phyloP scores from a whole-genome alignment of 2,797 vertebrate genomes.

The Limnodromus scolopaceus region DNA sequence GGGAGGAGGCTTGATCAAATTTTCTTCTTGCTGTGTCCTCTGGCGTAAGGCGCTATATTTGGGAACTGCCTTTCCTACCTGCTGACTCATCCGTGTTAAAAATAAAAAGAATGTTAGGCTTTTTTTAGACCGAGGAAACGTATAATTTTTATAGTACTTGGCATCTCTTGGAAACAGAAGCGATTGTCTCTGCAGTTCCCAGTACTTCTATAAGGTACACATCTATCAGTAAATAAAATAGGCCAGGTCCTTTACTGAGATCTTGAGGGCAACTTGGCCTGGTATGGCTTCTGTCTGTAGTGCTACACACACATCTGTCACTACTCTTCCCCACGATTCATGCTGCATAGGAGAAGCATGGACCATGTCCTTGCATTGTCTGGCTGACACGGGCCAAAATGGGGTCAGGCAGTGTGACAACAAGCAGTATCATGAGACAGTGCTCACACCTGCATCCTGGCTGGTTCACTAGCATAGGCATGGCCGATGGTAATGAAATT shows the following conservation, averaged over 20 bases:
- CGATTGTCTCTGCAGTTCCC: background rate
- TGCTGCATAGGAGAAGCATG: background rate
- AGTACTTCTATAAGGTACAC: background rate
- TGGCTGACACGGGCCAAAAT: background rate
- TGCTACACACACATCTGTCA: fast-evolving
- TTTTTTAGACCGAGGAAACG: conserved; percentile 15
- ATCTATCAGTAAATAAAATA: background rate
- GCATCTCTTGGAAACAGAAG: background rate
- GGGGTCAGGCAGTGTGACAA: fast-evolving
- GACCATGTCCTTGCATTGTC: background rate
- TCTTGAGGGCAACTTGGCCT: background rate
- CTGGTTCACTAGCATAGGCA: background rate
- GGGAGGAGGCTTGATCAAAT: background rate
- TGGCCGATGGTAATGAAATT: background rate
- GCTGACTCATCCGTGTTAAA: conserved; percentile 57
- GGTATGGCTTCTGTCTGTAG: background rate
- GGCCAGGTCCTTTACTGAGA: background rate
- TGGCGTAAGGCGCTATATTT: conserved; percentile 29
- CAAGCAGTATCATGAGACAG: fast-evolving
- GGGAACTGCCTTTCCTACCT: conserved; percentile 25
- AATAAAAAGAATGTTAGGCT: conserved; percentile 7
- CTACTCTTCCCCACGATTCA: background rate
- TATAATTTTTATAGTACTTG: conserved; percentile 1
- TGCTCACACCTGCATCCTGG: background rate
- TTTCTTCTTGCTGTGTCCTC: conserved; percentile 6